These are phyloP conservation scores for Macrophya alboannulata DNA, from an alignment of 2,888 invertebrate genomes.

Conservation along the genomic window DNA sequence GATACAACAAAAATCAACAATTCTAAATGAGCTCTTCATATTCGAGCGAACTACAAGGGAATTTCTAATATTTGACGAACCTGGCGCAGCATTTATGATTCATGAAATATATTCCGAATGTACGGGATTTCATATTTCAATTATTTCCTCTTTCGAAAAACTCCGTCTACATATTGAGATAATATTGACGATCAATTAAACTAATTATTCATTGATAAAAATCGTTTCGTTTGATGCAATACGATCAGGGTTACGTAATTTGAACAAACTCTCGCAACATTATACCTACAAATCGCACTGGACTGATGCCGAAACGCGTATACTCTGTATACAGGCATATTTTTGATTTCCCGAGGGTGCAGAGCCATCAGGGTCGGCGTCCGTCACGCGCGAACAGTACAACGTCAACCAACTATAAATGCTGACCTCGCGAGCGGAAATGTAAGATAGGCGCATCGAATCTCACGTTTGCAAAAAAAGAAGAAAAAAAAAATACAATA, in stretches of 20 bases:
- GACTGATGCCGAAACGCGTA: neutral
- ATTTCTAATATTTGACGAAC: conserved; percentile 1
- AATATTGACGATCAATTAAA: neutral
- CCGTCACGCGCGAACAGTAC: conserved; percentile 48
- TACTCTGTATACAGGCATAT: conserved; percentile 10
- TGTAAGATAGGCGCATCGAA: conserved; percentile 8
- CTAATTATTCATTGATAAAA: conserved; percentile 21
- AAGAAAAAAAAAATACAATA: neutral
- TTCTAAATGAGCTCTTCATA: neutral
- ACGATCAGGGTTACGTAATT: neutral
- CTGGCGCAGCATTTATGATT: neutral
- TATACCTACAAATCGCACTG: neutral
- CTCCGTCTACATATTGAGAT: neutral
- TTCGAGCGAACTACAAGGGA: neutral
- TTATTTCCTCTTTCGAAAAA: neutral
- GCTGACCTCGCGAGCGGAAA: conserved; percentile 33
- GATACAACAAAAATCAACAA: conserved; percentile 7
- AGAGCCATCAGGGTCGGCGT: conserved; percentile 32
- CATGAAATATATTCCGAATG: neutral
- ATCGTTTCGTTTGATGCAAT: neutral
- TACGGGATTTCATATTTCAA: neutral
- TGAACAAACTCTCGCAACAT: neutral
- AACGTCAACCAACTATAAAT: conserved; percentile 47
- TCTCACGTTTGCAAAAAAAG: neutral
- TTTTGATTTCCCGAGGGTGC: conserved; percentile 53